Evolutionary conservation across 2,888 invertebrate species (phyloP).

Genomic region (Hyppa rectilinea): DNA sequence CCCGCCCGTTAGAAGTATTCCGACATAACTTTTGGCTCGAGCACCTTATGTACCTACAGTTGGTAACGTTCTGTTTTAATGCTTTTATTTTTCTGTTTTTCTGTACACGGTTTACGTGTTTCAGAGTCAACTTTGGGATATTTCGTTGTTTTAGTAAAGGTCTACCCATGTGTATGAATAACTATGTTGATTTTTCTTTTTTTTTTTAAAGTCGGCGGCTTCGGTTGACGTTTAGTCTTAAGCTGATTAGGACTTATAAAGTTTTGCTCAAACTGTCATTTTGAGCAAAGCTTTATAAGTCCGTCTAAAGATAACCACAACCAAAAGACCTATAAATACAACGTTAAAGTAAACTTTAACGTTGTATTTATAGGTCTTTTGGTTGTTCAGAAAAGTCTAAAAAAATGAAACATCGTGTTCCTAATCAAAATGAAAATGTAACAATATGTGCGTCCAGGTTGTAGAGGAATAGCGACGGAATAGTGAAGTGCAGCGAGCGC

Average conservation of each 20-base stretch:
- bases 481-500: conserved; percentile 67
- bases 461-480: conserved; percentile 73
- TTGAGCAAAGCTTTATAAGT: too few relatives aligned
- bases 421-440: conserved; percentile 53
- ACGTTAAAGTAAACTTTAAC: too few relatives aligned
- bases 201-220: not conserved
- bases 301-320: too few relatives aligned
- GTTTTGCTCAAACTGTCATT: not conserved
- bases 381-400: not conserved
- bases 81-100: conserved; percentile 63
- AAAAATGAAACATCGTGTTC: conserved; percentile 28
- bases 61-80: conserved; percentile 67
- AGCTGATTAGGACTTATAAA: not conserved
- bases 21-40: conserved; percentile 88
- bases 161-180: not conserved
- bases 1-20: conserved; percentile 87
- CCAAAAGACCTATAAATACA: too few relatives aligned
- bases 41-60: conserved; percentile 75
- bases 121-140: conserved; percentile 30
- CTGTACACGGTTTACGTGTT: conserved; percentile 41
- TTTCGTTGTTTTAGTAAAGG: conserved; percentile 19
- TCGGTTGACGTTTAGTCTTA: not conserved
- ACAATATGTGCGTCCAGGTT: conserved; percentile 54
- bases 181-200: not conserved
- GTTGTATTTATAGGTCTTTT: too few relatives aligned